These are phyloP conservation scores for Trachymyrmex cornetzi DNA, from an alignment of 1,140 invertebrate genomes.

Conservation along the genomic window DNA sequence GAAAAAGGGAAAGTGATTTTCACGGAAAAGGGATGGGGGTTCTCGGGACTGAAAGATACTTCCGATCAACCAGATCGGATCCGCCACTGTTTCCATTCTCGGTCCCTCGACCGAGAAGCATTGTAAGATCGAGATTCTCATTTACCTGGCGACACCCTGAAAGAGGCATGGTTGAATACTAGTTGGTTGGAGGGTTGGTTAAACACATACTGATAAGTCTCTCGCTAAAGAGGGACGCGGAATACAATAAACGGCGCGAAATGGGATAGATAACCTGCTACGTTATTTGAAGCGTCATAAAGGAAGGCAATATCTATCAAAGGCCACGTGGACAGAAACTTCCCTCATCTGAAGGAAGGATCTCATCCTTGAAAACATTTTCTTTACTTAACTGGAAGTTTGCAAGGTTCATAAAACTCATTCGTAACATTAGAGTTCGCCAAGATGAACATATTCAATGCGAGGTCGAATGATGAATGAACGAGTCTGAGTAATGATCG, in stretches of 20 bases:
- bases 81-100: constrained; percentile 58
- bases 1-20: constrained; percentile 76
- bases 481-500: constrained; percentile 23
- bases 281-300: background rate
- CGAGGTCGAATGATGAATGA: constrained; percentile 36
- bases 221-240: background rate
- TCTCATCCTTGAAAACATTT: constrained; percentile 32
- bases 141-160: constrained; percentile 55
- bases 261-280: constrained; percentile 11
- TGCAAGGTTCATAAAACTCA: background rate
- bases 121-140: constrained; percentile 59
- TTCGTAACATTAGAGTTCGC: background rate
- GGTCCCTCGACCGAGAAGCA: constrained; percentile 41
- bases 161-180: background rate
- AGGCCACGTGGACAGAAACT: background rate
- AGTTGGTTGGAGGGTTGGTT: constrained; percentile 23
- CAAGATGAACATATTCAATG: constrained; percentile 24
- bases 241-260: constrained; percentile 6
- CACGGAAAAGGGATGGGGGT: background rate
- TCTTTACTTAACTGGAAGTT: constrained; percentile 12
- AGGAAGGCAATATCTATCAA: constrained; percentile 21
- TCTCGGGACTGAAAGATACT: constrained; percentile 41
- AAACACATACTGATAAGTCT: constrained; percentile 65
- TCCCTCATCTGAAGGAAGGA: background rate
- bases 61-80: constrained; percentile 48